phyloP scores from a whole-genome alignment of 2,113 vertebrate species.

The Conger conger region DNA sequence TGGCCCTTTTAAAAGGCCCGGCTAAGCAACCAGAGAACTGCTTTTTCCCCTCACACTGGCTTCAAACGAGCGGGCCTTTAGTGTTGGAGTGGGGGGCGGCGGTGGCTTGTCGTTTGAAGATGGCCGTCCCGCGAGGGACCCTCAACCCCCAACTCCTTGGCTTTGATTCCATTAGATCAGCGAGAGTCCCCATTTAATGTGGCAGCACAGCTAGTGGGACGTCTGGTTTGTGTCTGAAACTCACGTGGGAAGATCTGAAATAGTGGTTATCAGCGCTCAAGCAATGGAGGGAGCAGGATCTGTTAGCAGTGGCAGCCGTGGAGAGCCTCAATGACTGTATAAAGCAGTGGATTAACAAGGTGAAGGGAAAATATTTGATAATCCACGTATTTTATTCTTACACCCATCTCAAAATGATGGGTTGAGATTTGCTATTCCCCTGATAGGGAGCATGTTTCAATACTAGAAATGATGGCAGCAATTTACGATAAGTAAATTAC shows the following conservation, averaged over 20 bases:
- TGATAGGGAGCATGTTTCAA: too few species aligned
- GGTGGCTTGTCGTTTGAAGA: not conserved
- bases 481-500: too few species aligned
- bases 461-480: too few species aligned
- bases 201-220: constrained; percentile 37
- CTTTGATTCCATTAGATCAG: constrained; percentile 46
- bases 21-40: not conserved
- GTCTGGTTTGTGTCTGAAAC: constrained; percentile 48
- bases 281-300: too few species aligned
- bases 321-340: not conserved
- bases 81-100: not conserved
- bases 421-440: not conserved
- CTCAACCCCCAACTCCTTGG: not conserved
- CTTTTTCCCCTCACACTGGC: not conserved
- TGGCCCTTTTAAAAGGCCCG: too few species aligned
- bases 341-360: not conserved
- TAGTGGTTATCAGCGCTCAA: not conserved
- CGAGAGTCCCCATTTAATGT: not conserved
- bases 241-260: constrained; percentile 39
- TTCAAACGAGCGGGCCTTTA: not conserved
- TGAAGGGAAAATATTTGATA: not conserved
- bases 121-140: too few species aligned
- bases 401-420: not conserved
- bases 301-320: too few species aligned
- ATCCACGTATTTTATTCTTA: not conserved